Conservation (phyloP, 2,888 invertebrate species). For the Eustalomyia histrio region DNA sequence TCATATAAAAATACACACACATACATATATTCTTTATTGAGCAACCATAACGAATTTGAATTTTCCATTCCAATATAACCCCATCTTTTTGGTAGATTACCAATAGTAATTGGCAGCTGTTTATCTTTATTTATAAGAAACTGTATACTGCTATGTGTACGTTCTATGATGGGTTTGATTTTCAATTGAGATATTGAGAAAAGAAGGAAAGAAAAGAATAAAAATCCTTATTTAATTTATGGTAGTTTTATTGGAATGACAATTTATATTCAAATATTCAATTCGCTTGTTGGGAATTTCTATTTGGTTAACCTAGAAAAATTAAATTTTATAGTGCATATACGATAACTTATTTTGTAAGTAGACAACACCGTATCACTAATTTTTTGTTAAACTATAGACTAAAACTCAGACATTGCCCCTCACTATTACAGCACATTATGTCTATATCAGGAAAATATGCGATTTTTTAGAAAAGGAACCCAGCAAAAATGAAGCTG, state of each 20-base stretch:
- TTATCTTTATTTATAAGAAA: constrained; percentile 55
- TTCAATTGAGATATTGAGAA: constrained; percentile 20
- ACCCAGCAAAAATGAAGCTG: no score
- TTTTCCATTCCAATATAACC: constrained; percentile 53
- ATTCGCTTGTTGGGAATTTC: constrained; percentile 12
- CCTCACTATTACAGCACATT: no score
- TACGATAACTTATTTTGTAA: no score
- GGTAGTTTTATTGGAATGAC: constrained; percentile 17
- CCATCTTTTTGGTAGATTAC: constrained; percentile 50
- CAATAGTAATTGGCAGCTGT: constrained; percentile 67
- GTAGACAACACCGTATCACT: no score
- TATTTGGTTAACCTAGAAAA: constrained; percentile 44
- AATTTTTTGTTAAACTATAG: no score
- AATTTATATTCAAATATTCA: constrained; percentile 50
- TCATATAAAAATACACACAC: constrained; percentile 40
- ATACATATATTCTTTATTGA: constrained; percentile 37
- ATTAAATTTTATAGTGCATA: background rate
- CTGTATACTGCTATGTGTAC: background rate
- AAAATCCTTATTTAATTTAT: constrained; percentile 44
- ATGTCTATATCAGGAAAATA: no score
- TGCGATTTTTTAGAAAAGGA: no score
- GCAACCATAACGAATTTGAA: constrained; percentile 60
- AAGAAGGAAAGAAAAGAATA: background rate
- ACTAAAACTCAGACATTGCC: no score
- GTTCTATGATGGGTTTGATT: constrained; percentile 14